Base-by-base conservation (phyloP, 1,140 invertebrate species). In the Drosophila miranda region DNA sequence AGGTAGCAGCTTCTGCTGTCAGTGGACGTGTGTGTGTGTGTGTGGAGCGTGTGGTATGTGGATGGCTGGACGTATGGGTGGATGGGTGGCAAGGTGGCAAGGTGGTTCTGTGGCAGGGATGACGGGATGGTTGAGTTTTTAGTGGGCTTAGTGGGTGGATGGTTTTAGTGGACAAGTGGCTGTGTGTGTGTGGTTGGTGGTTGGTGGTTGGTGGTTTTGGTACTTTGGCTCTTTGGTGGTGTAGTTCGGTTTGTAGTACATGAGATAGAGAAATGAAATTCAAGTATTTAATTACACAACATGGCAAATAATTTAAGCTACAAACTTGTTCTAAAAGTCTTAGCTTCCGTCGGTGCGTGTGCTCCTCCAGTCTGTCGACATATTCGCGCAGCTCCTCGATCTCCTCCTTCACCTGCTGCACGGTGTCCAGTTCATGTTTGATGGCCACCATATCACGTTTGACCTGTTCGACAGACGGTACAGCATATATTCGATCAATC, bases 371-470 rank as follows among this genome's bases (percentile, higher is more conserved):
- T 76, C 96, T 93, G 91, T 97, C 96, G 62, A 98, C 96, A 91
- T 96, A 97, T 91, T 97, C 96, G 68, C 96, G 92, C 90, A 98
- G 92, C 91, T 97, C 96, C 91, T 98, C 97, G 82, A 98, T 97
- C 92, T 98, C 97, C 90, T 98, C 96, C 90, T 97, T 97, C 74
- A 97, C 96, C 91, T 97, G 96, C 92, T 98, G 96, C 75, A 98
- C 96, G 28, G 96, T 96, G 92, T 97, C 96, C 90, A 98, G 92
- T 91, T 98, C 97, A 83, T 97, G 96, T 93, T 97, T 97, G 93
- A 98, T 97, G 86, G 96, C 96, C 61, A 97, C 96, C 96, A 98
- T 97, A 92, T 98, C 96, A 72, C 96, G 94, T 92, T 98, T 97
- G 66, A 97, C 96, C 92, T 95, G 92, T 26, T 13, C 30, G 0